A percentile compares a stretch with the other conserved stretches of the same genome.
Evolutionary conservation across 2,888 invertebrate genomes (phyloP).

Genomic region (Cremastinae sp.): DNA sequence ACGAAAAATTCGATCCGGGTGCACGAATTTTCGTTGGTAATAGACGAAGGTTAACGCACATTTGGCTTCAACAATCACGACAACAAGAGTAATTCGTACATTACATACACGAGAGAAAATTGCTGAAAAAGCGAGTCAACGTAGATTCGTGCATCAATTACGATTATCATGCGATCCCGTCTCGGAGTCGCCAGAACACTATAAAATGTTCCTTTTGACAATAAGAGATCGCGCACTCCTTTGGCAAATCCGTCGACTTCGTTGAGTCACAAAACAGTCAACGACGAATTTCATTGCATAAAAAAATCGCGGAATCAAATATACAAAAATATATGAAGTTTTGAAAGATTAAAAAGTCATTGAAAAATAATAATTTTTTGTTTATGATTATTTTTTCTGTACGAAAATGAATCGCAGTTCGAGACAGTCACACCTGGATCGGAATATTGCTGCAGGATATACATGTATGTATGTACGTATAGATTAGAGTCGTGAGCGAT

Average conservation of each 20-base stretch:
- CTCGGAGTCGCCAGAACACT: neutral
- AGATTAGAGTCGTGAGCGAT: no score
- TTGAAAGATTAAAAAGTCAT: no score
- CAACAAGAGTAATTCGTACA: no score
- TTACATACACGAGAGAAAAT: constrained; percentile 13
- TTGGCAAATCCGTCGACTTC: no score
- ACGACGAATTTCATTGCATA: no score
- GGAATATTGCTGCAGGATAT: no score
- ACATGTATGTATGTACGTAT: no score
- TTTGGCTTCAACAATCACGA: neutral
- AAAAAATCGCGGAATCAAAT: no score
- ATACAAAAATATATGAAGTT: no score
- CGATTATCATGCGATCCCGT: constrained; percentile 31
- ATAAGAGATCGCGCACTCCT: constrained; percentile 9
- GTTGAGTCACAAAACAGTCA: neutral
- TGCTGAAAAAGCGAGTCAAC: constrained; percentile 23
- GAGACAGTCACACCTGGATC: neutral
- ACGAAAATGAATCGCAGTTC: neutral
- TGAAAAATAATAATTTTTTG: neutral
- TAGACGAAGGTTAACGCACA: constrained; percentile 1
- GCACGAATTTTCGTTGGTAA: constrained; percentile 38
- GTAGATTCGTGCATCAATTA: constrained; percentile 35
- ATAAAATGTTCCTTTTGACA: neutral
- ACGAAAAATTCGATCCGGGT: constrained; percentile 20
- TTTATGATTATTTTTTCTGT: constrained; percentile 4